A percentile compares a stretch with the other conserved stretches of the same genome.
phyloP scores from a whole-genome alignment of 2,113 vertebrate species.

The Castor canadensis region DNA sequence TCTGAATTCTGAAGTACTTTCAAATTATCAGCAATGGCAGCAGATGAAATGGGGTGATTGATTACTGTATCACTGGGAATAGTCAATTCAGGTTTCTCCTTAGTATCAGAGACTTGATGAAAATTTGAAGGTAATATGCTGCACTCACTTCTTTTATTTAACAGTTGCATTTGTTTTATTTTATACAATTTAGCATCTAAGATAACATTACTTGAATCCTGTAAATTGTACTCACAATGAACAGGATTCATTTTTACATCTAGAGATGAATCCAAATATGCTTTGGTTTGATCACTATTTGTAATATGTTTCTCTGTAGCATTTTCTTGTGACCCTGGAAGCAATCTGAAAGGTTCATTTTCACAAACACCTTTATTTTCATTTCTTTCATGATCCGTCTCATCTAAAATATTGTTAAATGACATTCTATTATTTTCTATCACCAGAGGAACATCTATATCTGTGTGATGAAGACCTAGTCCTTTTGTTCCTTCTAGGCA shows the following conservation, averaged over 20 bases:
- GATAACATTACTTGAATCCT: slow-evolving; percentile 42
- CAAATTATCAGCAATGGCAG: not conserved
- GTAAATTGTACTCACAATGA: slow-evolving; percentile 59
- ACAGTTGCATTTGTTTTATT: slow-evolving; percentile 41
- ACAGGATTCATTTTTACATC: slow-evolving; percentile 71
- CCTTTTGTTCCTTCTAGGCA: slow-evolving; percentile 62
- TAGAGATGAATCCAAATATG: slow-evolving; percentile 65
- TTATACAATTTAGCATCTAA: slow-evolving; percentile 58
- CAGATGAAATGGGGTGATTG: not conserved
- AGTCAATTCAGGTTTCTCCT: not conserved
- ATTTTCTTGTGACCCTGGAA: slow-evolving; percentile 59
- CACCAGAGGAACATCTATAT: slow-evolving; percentile 56
- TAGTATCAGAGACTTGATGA: slow-evolving; percentile 41
- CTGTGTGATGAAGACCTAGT: slow-evolving; percentile 49
- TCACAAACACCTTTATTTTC: slow-evolving; percentile 65
- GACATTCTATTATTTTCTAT: slow-evolving; percentile 26
- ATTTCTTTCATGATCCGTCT: slow-evolving; percentile 63
- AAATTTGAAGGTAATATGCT: not conserved
- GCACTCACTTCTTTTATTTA: slow-evolving; percentile 36
- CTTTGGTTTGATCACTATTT: slow-evolving; percentile 64
- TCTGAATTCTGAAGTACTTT: slow-evolving; percentile 34
- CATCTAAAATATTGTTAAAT: slow-evolving; percentile 32
- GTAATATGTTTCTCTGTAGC: slow-evolving; percentile 61
- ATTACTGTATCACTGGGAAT: not conserved
- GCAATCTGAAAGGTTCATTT: slow-evolving; percentile 63